Evolutionary conservation across 2,888 invertebrate genomes (phyloP).

Genomic region (Anaspis maculata): DNA sequence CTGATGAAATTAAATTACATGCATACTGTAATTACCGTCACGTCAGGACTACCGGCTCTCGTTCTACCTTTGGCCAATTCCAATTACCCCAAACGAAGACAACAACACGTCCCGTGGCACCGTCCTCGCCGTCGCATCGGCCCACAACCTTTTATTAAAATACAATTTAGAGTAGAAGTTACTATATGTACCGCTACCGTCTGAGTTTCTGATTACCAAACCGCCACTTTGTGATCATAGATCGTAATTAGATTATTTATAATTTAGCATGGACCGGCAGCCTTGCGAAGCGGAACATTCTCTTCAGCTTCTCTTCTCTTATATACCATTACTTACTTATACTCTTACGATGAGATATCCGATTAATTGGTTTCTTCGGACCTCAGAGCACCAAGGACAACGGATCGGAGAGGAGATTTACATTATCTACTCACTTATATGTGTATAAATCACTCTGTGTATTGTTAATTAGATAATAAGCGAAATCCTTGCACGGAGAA

Average conservation of each 20-base stretch:
- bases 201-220: conserved; percentile 31
- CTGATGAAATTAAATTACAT: conserved; percentile 44
- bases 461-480: too few relatives aligned
- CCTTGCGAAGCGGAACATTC: conserved; percentile 7
- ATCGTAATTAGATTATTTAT: conserved; percentile 39
- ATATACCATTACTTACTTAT: too few relatives aligned
- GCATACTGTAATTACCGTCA: conserved; percentile 32
- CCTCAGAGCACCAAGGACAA: too few relatives aligned
- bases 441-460: too few relatives aligned
- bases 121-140: conserved; percentile 1
- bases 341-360: too few relatives aligned
- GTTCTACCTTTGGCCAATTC: conserved; percentile 8
- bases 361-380: too few relatives aligned
- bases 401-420: too few relatives aligned
- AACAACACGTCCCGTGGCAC: conserved; percentile 3
- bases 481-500: too few relatives aligned
- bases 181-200: conserved; percentile 33
- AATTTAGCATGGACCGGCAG: conserved; percentile 22
- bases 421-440: too few relatives aligned
- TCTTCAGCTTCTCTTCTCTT: too few relatives aligned
- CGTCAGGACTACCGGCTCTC: conserved; percentile 25
- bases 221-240: conserved; percentile 33
- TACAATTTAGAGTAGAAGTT: conserved; percentile 28
- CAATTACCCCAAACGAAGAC: conserved; percentile 7
- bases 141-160: conserved; percentile 19